Evolutionary conservation across 2,888 invertebrate genomes (phyloP), one percentile per base, ranked within the genome.

Genomic region (Deroplatys truncata): DNA sequence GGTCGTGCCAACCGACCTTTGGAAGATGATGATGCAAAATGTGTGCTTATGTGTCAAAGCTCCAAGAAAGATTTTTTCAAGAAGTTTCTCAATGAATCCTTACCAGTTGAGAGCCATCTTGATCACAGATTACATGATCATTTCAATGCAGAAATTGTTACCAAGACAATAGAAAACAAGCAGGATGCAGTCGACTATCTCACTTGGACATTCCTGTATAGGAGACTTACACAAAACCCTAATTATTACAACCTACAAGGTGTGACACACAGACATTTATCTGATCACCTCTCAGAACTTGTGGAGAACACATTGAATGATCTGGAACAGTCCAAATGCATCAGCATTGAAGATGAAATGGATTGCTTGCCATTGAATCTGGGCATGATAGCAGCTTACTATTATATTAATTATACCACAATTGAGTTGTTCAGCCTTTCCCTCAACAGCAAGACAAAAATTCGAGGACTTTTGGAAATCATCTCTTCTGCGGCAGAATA

Each of bases 331-430:
- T 98, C 98, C 0, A 99, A 99, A 93, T 99, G 99, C 93, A 99
- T 99, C 92, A 97, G 98, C 88, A 96, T 99, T 13, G 99, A 99
- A 93, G 99, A 99, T 91, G 99, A 99, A 92, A 98, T 99, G 97
- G 99, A 99, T 93, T 98, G 98, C 0, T 95, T 98, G 90, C 99
- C 99, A 0, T 95, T 99, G 82, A 99, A 99, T 95, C 94, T 99
- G 93, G 99, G 99, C 92, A 99, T 99, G 99, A 99, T 99, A 93
- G 99, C 99, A 0, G 99, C 99, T 0, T 99, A 99, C 94, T 99
- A 99, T 93, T 99, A 99, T 94, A 99, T 99, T 92, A 99, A 99
- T 93, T 99, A 99, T 92, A 99, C 99, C 0, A 99, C 99, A 0
- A 99, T 99, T 90, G 99, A 99, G 93, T 94, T 99, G 92, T 99